Evolutionary conservation across 2,888 invertebrate species (phyloP).

Genomic region (Dolomedes plantarius): DNA sequence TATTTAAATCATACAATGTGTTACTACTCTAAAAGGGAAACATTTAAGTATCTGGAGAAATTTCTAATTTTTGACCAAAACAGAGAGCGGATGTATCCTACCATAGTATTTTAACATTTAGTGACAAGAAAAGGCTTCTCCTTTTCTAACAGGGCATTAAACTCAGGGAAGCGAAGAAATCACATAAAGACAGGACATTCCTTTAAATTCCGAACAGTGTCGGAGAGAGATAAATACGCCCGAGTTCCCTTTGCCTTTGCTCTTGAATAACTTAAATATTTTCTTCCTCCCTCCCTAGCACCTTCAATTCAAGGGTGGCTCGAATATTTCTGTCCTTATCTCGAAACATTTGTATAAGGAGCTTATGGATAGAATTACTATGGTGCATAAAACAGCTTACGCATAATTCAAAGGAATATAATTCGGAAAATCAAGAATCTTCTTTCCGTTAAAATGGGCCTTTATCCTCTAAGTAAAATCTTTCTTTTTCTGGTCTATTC

Average conservation of each 20-base stretch:
- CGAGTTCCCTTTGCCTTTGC: constrained; percentile 19
- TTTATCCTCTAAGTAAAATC: background rate
- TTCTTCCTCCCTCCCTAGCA: constrained; percentile 4
- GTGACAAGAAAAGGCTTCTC: constrained; percentile 21
- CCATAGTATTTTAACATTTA: no score
- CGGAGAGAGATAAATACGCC: constrained; percentile 60
- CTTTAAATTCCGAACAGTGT: constrained; percentile 64
- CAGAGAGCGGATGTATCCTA: no score
- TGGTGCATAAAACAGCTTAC: background rate
- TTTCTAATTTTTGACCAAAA: no score
- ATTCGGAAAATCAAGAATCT: background rate
- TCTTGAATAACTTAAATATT: constrained; percentile 22
- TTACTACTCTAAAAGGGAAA: no score
- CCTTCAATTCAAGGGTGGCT: constrained; percentile 1
- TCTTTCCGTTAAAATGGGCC: background rate
- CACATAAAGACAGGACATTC: constrained; percentile 63
- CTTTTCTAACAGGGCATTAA: constrained; percentile 38
- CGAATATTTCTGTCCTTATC: constrained; percentile 19
- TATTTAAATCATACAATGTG: no score
- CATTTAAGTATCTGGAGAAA: no score
- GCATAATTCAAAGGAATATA: constrained; percentile 22
- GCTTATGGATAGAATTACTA: background rate
- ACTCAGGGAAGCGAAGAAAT: constrained; percentile 55
- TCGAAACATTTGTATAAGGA: background rate
- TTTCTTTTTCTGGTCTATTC: background rate